phyloP scores from a whole-genome alignment of 2,888 invertebrate genomes.

The Ctenicera cuprea region DNA sequence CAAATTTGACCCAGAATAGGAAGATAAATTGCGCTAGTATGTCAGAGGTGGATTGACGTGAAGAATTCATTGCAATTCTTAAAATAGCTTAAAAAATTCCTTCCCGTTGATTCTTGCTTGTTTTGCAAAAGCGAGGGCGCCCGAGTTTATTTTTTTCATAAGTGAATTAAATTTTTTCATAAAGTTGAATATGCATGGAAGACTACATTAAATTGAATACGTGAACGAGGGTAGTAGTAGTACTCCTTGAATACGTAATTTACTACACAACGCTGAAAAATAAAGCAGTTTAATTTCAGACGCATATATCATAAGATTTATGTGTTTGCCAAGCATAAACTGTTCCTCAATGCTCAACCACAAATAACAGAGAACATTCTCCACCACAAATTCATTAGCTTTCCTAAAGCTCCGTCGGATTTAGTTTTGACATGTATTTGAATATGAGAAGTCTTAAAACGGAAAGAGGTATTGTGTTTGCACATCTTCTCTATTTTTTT shows the following conservation, averaged over 20 bases:
- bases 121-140: background rate
- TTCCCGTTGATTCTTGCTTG: background rate
- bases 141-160: slow-evolving; percentile 3
- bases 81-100: slow-evolving; percentile 3
- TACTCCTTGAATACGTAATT: slow-evolving; percentile 46
- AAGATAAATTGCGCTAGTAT: background rate
- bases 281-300: slow-evolving; percentile 39
- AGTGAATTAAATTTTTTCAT: slow-evolving; percentile 28
- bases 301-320: slow-evolving; percentile 49
- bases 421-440: slow-evolving; percentile 13
- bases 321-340: slow-evolving; percentile 34
- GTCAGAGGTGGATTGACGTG: slow-evolving; percentile 4
- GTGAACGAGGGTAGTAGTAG: slow-evolving; percentile 34
- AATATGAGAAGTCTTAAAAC: slow-evolving; percentile 20
- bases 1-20: slow-evolving; percentile 4
- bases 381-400: slow-evolving; percentile 24
- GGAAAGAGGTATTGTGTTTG: slow-evolving; percentile 4
- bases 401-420: slow-evolving; percentile 2
- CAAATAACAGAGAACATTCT: slow-evolving; percentile 16
- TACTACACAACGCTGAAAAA: slow-evolving; percentile 42
- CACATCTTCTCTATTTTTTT: background rate
- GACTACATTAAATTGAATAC: slow-evolving; percentile 40
- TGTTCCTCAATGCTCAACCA: slow-evolving; percentile 27
- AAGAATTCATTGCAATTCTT: slow-evolving; percentile 4
- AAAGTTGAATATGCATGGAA: slow-evolving; percentile 35